phyloP scores from a whole-genome alignment of 2,888 invertebrate species.

The Gymnoscelis rufifasciata region DNA sequence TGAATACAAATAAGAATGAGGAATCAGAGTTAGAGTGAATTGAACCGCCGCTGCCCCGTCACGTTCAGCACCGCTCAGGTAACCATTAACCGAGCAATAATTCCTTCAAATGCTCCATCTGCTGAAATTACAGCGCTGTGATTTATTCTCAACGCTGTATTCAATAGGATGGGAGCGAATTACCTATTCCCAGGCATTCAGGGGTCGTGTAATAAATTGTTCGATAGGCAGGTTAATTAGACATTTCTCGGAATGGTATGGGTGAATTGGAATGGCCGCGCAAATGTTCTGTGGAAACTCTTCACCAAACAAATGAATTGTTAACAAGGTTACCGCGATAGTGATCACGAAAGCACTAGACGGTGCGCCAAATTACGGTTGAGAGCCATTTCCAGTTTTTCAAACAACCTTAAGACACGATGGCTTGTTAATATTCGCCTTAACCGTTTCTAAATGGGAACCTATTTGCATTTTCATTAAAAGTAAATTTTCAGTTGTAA shows the following conservation, averaged over 20 bases:
- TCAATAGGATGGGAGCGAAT: slow-evolving; percentile 59
- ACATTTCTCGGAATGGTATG: slow-evolving; percentile 60
- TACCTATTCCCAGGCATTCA: slow-evolving; percentile 48
- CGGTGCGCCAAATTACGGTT: slow-evolving; percentile 29
- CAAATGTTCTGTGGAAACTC: slow-evolving; percentile 45
- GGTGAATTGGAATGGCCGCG: slow-evolving; percentile 55
- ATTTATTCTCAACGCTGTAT: slow-evolving; percentile 53
- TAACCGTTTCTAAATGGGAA: slow-evolving; percentile 19
- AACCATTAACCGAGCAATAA: slow-evolving; percentile 27
- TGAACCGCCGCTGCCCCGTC: slow-evolving; percentile 10
- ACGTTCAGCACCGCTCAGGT: slow-evolving; percentile 13
- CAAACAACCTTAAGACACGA: slow-evolving; percentile 14
- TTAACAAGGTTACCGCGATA: slow-evolving; percentile 39
- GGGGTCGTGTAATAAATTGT: slow-evolving; percentile 63
- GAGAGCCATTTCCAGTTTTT: slow-evolving; percentile 19
- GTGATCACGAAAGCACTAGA: slow-evolving; percentile 31
- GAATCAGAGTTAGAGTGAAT: slow-evolving; percentile 4
- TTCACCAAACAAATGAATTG: slow-evolving; percentile 52
- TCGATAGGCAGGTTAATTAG: slow-evolving; percentile 72
- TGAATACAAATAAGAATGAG: background rate
- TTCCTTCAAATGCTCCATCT: slow-evolving; percentile 34
- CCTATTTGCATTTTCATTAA: slow-evolving; percentile 24
- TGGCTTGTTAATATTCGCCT: slow-evolving; percentile 20
- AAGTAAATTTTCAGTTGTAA: slow-evolving; percentile 26
- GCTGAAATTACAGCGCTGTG: slow-evolving; percentile 42